phyloP scores from a whole-genome alignment of 35 echinoderm and acorn worm species.

The Heliocidaris tuberculata region DNA sequence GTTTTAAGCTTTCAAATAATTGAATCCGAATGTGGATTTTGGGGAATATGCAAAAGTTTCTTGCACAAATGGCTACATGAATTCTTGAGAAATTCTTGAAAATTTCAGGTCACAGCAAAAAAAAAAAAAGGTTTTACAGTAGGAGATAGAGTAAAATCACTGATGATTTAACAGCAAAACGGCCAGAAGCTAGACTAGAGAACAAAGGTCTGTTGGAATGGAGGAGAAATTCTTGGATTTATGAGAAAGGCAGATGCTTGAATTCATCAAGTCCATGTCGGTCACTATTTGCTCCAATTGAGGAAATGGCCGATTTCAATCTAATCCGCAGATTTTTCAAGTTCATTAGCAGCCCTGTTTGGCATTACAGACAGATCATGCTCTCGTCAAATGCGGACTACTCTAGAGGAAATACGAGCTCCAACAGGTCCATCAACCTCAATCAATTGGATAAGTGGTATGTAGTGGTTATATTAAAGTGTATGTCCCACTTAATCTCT shows the following conservation, averaged over 20 bases:
- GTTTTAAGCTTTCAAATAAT: too few relatives aligned
- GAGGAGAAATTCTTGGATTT: not conserved
- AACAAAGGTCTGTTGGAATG: not conserved
- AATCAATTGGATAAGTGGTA: not conserved
- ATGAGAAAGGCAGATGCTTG: not conserved
- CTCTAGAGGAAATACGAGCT: not conserved
- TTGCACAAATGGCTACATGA: too few relatives aligned
- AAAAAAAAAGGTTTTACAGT: too few relatives aligned
- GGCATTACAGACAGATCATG: not conserved
- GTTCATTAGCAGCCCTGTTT: not conserved
- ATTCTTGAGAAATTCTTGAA: too few relatives aligned
- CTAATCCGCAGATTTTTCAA: not conserved
- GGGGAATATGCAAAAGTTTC: too few relatives aligned
- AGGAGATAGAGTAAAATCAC: too few relatives aligned
- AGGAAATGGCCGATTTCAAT: not conserved
- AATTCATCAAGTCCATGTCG: not conserved
- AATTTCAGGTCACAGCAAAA: too few relatives aligned
- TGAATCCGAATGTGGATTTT: too few relatives aligned
- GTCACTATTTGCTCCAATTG: constrained; percentile 4
- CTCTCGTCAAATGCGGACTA: not conserved
- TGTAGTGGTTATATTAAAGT: not conserved
- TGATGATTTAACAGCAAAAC: too few relatives aligned
- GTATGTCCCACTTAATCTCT: too few relatives aligned
- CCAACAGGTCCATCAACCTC: not conserved
- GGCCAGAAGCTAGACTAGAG: not conserved